phyloP scores from a whole-genome alignment of 2,113 vertebrate genomes.

The Odontesthes bonariensis region DNA sequence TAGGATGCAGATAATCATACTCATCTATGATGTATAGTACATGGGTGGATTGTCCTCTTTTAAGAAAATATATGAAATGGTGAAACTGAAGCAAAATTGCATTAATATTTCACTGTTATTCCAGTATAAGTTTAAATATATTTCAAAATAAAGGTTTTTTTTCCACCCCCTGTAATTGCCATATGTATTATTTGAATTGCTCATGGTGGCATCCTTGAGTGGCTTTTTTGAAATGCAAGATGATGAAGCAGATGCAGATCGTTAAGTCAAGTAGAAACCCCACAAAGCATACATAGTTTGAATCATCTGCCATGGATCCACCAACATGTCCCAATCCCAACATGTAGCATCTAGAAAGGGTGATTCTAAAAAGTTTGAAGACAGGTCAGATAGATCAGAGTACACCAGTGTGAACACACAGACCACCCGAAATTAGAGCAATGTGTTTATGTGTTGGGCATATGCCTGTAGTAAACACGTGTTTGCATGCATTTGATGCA shows the following conservation, averaged over 20 bases:
- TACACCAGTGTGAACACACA: constrained; percentile 9
- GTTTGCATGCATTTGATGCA: constrained; percentile 68
- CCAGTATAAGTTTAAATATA: neutral
- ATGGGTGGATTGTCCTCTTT: too few relatives aligned
- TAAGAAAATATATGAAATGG: too few relatives aligned
- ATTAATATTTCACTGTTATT: neutral
- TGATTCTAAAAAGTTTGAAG: constrained; percentile 30
- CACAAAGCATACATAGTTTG: constrained; percentile 58
- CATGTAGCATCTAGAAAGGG: constrained; percentile 55
- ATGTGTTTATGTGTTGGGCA: constrained; percentile 69
- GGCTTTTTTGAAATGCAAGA: constrained; percentile 25
- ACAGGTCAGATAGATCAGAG: constrained; percentile 32
- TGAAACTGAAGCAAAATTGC: too few relatives aligned
- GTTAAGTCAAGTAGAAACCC: constrained; percentile 15
- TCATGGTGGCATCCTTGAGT: constrained; percentile 5
- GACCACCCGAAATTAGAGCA: constrained; percentile 69
- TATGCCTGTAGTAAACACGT: constrained; percentile 53
- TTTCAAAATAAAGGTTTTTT: neutral
- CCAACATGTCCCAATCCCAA: constrained; percentile 34
- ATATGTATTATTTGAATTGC: neutral
- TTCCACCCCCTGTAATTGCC: neutral
- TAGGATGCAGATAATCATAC: constrained; percentile 9
- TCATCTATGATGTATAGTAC: constrained; percentile 6
- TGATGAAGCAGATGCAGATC: constrained; percentile 25
- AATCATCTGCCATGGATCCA: constrained; percentile 16